A percentile compares a stretch with the other conserved stretches of the same genome.
Conservation (phyloP, 2,797 vertebrate genomes). For the Manis crassicaudata region DNA sequence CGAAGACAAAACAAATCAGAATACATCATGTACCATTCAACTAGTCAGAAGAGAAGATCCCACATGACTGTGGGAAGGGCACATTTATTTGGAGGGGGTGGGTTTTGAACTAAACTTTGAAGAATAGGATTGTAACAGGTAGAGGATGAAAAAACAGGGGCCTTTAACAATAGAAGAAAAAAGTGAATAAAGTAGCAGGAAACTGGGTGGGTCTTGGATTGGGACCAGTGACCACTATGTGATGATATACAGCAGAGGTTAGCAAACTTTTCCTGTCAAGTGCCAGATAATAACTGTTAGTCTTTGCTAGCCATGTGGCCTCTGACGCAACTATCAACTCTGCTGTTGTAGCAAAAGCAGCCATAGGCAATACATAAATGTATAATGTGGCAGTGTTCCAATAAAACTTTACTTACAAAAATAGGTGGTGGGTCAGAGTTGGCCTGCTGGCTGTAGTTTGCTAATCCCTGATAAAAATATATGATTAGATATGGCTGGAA, state of each 20-base stretch:
- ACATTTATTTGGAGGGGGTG: neutral
- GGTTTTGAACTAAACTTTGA: slow-evolving; percentile 9
- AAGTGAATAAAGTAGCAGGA: neutral
- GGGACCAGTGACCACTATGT: neutral
- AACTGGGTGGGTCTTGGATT: neutral
- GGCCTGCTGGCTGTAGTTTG: neutral
- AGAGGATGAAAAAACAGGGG: neutral
- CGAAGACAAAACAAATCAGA: neutral
- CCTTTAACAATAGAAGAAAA: neutral
- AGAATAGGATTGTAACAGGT: neutral
- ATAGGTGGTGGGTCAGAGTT: neutral
- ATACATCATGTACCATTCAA: neutral
- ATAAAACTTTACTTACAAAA: neutral
- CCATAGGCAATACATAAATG: neutral
- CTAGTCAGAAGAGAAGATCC: neutral
- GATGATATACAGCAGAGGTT: neutral
- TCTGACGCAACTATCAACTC: neutral
- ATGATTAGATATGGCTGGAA: neutral
- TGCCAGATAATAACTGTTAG: neutral
- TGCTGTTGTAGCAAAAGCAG: neutral
- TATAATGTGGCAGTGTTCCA: neutral
- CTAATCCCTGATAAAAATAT: neutral
- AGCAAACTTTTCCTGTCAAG: neutral
- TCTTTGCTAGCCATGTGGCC: neutral
- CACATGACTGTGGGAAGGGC: neutral